These are phyloP conservation scores for Hycleus cichorii DNA, from an alignment of 1,140 invertebrate species.

Conservation along the genomic window DNA sequence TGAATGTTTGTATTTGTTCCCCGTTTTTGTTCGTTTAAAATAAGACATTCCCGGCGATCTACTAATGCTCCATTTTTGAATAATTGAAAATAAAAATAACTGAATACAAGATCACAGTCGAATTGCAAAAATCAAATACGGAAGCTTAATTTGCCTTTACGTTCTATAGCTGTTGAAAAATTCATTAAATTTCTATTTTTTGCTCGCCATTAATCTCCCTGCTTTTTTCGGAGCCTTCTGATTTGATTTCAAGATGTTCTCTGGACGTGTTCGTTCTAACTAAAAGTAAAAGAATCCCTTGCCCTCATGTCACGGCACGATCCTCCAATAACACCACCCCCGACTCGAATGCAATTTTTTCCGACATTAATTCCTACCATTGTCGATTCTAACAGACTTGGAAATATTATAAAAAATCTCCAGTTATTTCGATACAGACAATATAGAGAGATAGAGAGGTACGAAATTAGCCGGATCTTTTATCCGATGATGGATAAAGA, in stretches of 20 bases:
- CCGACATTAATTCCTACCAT: too few relatives aligned
- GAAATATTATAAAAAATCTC: too few relatives aligned
- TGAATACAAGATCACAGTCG: not conserved
- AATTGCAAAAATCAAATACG: conserved; percentile 10
- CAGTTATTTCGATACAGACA: too few relatives aligned
- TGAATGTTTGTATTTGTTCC: too few relatives aligned
- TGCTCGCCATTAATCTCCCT: conserved; percentile 17
- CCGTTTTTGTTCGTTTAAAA: too few relatives aligned
- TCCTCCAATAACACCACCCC: conserved; percentile 14
- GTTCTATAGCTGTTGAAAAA: conserved; percentile 18
- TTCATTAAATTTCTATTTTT: conserved; percentile 29
- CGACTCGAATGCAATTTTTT: too few relatives aligned
- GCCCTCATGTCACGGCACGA: conserved; percentile 22
- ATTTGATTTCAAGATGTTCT: conserved; percentile 17
- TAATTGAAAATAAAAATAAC: too few relatives aligned
- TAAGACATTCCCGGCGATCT: too few relatives aligned
- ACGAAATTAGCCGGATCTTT: conserved; percentile 32
- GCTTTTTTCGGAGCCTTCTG: conserved; percentile 9
- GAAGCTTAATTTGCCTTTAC: conserved; percentile 17
- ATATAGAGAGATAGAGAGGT: not conserved
- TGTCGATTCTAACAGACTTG: too few relatives aligned
- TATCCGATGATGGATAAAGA: conserved; percentile 31
- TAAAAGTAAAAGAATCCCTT: conserved; percentile 12
- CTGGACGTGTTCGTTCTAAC: conserved; percentile 2
- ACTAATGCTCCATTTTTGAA: too few relatives aligned